Conservation (phyloP, 2,888 invertebrate species). For the Phlogophora meticulosa region DNA sequence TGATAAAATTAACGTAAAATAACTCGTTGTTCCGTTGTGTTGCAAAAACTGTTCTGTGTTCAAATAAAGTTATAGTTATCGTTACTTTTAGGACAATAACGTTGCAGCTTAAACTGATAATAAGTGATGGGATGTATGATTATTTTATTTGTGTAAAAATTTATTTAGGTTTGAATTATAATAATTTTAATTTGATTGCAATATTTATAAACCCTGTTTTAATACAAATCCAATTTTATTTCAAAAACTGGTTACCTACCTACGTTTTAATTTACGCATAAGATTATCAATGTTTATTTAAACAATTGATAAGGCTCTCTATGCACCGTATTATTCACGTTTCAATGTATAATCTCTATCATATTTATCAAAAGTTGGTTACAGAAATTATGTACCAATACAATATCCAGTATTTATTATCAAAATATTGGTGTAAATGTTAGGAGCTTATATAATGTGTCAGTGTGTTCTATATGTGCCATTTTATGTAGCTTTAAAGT, state of each 20-base stretch:
- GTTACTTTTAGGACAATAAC: constrained; percentile 74
- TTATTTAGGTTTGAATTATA: constrained; percentile 27
- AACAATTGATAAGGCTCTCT: constrained; percentile 30
- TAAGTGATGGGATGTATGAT: constrained; percentile 60
- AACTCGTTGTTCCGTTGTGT: constrained; percentile 23
- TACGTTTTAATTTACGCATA: constrained; percentile 5
- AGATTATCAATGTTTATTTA: constrained; percentile 16
- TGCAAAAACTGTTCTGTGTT: constrained; percentile 72
- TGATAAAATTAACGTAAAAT: constrained; percentile 18
- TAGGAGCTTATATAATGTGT: constrained; percentile 75
- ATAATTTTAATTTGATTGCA: not conserved
- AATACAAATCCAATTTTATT: not conserved
- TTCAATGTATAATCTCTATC: not conserved
- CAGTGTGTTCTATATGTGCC: constrained; percentile 84
- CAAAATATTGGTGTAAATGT: constrained; percentile 48
- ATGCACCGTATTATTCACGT: constrained; percentile 32
- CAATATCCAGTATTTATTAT: constrained; percentile 32
- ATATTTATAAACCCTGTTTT: not conserved
- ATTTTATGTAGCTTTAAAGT: constrained; percentile 69
- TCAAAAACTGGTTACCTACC: not conserved
- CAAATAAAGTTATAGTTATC: constrained; percentile 68
- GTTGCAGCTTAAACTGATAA: constrained; percentile 55
- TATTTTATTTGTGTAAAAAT: constrained; percentile 41
- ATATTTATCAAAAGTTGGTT: constrained; percentile 27
- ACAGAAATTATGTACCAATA: constrained; percentile 13